Evolutionary conservation across 1,140 invertebrate genomes (phyloP), one percentile per base, ranked within the genome.

Genomic region (Microvelia longipes): DNA sequence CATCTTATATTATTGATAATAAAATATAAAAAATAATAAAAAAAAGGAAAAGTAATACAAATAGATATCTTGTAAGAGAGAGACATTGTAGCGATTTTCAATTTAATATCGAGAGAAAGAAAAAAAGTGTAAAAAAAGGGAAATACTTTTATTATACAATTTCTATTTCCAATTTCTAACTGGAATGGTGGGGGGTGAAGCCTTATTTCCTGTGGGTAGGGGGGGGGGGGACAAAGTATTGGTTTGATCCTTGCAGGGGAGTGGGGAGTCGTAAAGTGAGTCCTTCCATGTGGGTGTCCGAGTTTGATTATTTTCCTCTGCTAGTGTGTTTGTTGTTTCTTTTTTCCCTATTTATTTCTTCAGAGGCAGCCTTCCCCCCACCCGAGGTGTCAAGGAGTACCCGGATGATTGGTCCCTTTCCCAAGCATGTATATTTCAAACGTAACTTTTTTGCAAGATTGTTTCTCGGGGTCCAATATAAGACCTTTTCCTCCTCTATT

Each of bases 381-480:
- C n/a, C n/a, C n/a, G 5, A 50, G 5, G 35, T 50, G 35, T 50
- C 35, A 50, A 50, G 35, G 35, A n/a, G 35, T 19, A 5, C 35
- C 62, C 11, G 62, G 62, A 64, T 64, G 62, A 64, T 64, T 64
- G 62, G 62, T 64, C 62, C 62, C 5, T n/a, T n/a, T n/a, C 24
- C 15, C 62, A 14, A 26, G 62, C 62, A 64, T 64, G 62, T 64
- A 64, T 64, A 64, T 64, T 64, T 64, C 62, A 64, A 26, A 15
- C 62, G 62, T 50, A 11, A 50, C 35, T 19, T 19, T 5, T 24
- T 24, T 24, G 2, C 15, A 26, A 64, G 62, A 64, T 64, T 64
- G 62, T 64, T 64, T 64, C 62, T 50, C 35, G 5, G 35, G 35
- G 35, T 24, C 62, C 62, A 25, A 64, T 64, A 64, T 64, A 15